phyloP scores from a whole-genome alignment of 1,140 invertebrate genomes.

The Lepeophtheirus salmonis region DNA sequence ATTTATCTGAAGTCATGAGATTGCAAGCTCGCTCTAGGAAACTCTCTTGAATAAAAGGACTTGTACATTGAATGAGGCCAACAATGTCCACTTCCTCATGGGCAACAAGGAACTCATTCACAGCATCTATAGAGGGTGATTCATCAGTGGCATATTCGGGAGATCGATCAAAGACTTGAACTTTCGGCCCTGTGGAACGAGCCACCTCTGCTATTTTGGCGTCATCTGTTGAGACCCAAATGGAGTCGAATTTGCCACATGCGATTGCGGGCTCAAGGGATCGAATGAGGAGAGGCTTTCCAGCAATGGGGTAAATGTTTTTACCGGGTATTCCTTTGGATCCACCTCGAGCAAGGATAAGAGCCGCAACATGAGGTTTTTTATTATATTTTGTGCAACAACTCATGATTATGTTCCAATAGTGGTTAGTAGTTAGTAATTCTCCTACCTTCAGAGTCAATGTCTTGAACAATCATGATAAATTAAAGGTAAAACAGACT shows the following conservation, averaged over 20 bases:
- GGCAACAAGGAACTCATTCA: conserved; percentile 40
- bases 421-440: no score
- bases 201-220: not conserved
- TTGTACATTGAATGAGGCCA: conserved; percentile 52
- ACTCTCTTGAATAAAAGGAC: conserved; percentile 36
- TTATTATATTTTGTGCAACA: no score
- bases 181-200: conserved; percentile 30
- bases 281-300: not conserved
- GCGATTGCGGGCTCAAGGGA: not conserved
- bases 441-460: no score
- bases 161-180: conserved; percentile 39
- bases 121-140: conserved; percentile 42
- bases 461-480: no score
- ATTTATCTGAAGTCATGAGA: conserved; percentile 22
- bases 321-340: conserved; percentile 5
- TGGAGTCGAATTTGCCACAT: not conserved
- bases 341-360: conserved; percentile 10
- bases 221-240: conserved; percentile 12
- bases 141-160: conserved; percentile 39
- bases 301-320: not conserved
- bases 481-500: no score
- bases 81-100: conserved; percentile 30
- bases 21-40: not conserved
- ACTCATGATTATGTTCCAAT: no score
- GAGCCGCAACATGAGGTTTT: not conserved